These are phyloP conservation scores for Rhabdomys dilectus DNA, from an alignment of 2,113 vertebrate species.

Conservation along the genomic window DNA sequence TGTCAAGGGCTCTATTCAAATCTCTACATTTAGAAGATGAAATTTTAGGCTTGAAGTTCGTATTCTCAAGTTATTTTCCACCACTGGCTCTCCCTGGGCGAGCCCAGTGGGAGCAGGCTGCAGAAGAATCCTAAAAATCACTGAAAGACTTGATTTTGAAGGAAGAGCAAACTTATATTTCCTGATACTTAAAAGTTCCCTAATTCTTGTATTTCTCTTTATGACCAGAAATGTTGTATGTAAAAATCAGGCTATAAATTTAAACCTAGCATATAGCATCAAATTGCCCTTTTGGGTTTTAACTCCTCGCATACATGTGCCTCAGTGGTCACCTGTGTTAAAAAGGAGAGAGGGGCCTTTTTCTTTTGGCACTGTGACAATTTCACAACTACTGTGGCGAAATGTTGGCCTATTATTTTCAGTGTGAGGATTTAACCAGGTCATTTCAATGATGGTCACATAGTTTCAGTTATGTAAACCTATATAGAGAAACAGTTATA, in stretches of 20 bases:
- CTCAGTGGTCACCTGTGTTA: background rate
- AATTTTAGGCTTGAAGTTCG: conserved; percentile 67
- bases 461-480: conserved; percentile 9
- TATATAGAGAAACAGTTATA: background rate
- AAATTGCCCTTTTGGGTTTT: conserved; percentile 45
- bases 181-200: conserved; percentile 52
- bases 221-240: conserved; percentile 31
- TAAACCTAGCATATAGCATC: background rate
- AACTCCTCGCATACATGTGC: conserved; percentile 53
- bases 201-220: conserved; percentile 62
- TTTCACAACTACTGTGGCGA: conserved; percentile 40
- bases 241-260: conserved; percentile 57
- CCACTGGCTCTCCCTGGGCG: conserved; percentile 51
- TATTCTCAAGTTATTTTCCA: conserved; percentile 67
- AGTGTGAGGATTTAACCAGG: conserved; percentile 50
- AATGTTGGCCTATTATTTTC: background rate
- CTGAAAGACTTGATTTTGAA: conserved; percentile 39
- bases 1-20: conserved; percentile 66
- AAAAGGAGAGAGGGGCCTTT: conserved; percentile 6
- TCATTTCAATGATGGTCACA: conserved; percentile 10
- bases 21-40: conserved; percentile 70
- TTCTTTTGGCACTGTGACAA: background rate
- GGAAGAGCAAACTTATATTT: conserved; percentile 60
- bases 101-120: conserved; percentile 32
- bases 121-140: conserved; percentile 47